Evolutionary conservation across 1,140 invertebrate species (phyloP).

Genomic region (Macrotrachela quadricornifera): DNA sequence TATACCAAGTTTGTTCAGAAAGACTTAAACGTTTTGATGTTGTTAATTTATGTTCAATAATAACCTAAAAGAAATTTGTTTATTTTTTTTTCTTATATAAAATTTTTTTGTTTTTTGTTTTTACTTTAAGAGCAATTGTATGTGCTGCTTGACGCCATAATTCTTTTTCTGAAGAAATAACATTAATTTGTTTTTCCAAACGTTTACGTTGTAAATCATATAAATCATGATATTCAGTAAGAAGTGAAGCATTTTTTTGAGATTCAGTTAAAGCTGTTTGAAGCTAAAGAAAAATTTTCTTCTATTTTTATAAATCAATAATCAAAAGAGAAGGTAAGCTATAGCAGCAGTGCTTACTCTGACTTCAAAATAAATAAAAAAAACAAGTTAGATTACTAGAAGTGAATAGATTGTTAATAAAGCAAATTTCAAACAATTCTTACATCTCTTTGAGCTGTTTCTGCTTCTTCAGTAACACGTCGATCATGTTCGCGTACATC

Average conservation of each 20-base stretch:
- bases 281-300: conserved; percentile 14
- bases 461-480: conserved; percentile 22
- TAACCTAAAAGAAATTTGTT: conserved; percentile 17
- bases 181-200: conserved; percentile 21
- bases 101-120: no score
- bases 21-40: conserved; percentile 25
- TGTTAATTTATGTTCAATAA: conserved; percentile 20
- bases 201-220: conserved; percentile 27
- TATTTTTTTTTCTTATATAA: no score
- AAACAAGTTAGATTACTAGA: not conserved
- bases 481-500: conserved; percentile 28
- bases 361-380: not conserved
- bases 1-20: conserved; percentile 25
- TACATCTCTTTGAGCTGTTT: conserved; percentile 26
- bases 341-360: no score
- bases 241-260: conserved; percentile 25
- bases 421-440: conserved; percentile 9
- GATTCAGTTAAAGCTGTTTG: conserved; percentile 22
- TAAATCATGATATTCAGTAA: conserved; percentile 28
- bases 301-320: not conserved
- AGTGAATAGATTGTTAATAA: not conserved
- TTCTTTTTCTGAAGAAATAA: conserved; percentile 23
- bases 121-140: conserved; percentile 25
- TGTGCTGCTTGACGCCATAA: conserved; percentile 28
- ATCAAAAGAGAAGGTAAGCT: no score